Base-by-base conservation (phyloP, 1,140 invertebrate species). In the Neodiprion virginianus region DNA sequence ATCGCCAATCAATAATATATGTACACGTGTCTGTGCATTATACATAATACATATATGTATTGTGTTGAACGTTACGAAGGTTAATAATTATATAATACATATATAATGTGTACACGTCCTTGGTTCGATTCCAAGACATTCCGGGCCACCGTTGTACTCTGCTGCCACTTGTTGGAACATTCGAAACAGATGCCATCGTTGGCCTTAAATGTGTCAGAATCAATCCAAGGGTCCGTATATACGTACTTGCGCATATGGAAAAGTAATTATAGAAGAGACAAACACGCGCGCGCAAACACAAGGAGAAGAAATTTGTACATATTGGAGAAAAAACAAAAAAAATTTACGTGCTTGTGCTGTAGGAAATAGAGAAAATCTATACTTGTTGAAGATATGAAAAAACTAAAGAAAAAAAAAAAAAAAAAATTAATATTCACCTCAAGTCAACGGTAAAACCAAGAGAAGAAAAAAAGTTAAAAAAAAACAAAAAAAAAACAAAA, bases 1-100 rank as follows among this genome's bases (percentile, higher is more conserved):
- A 80, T 81, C 49, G 79, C 77, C 78, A 76, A 79, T 81, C 75
- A 76, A 79, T 78, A 76, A 73, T 79, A 61, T 61, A 61, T 61
- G n/a, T 17, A 61, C 8, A 61, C 3, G 8, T 61, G 53, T 61
- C 4, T 61, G n/a, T 71, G 74, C 75, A 77, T 80, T 61, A 61
- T 4, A 61, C 8, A 61, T 61, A 61, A 17, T 61, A 61, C 8
- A 61, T 71, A 75, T 76, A 77, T 80, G 75, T 68, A 75, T 77
- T 79, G 77, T 77, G 76, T 80, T 78, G 72, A 77, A 79, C 77
- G 75, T 78, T 79, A 77, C 65, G 72, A 76, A 78, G 66, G 75
- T 72, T 50, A 69, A 71, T 40, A 40, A 40, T 40, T 40, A 40
- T 40, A 40, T 40, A 40, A 40, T 40, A 40, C 5, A 40, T 40